A percentile compares a stretch with the other conserved stretches of the same genome.
These are phyloP conservation scores for Agrochola litura DNA, from an alignment of 2,888 invertebrate species.

Conservation along the genomic window DNA sequence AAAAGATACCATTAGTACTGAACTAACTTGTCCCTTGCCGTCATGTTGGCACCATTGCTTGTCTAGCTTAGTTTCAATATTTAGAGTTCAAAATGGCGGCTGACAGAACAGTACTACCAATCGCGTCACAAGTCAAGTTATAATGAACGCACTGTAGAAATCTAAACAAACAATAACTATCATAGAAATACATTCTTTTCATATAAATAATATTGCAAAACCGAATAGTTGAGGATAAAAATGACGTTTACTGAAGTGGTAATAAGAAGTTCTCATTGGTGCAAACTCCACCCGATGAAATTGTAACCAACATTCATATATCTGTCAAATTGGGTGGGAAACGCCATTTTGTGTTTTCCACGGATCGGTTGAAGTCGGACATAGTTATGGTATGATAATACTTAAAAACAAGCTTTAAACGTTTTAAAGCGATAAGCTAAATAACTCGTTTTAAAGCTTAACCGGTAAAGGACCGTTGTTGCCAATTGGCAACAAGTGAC, in stretches of 20 bases:
- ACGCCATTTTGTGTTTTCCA: conserved; percentile 10
- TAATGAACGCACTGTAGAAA: no score
- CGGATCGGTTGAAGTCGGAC: neutral
- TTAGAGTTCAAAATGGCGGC: no score
- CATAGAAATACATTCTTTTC: neutral
- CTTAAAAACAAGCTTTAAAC: conserved; percentile 37
- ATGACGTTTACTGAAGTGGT: neutral
- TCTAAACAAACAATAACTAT: no score
- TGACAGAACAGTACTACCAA: no score
- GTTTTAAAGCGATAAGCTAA: conserved; percentile 5
- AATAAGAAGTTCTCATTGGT: conserved; percentile 12
- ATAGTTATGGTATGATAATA: conserved; percentile 5
- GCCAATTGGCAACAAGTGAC: no score
- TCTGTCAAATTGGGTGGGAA: conserved; percentile 3
- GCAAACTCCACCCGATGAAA: neutral
- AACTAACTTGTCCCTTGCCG: conserved; percentile 61
- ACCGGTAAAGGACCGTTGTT: no score
- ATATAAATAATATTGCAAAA: neutral
- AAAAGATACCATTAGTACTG: conserved; percentile 65
- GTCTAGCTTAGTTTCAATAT: no score
- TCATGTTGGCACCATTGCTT: no score
- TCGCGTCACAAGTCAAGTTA: no score
- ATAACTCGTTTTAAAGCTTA: conserved; percentile 34
- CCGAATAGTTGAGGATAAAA: neutral
- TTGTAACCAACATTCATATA: conserved; percentile 1